These are phyloP conservation scores for Amphilophus citrinellus DNA, from an alignment of 2,113 vertebrate genomes.

Conservation along the genomic window DNA sequence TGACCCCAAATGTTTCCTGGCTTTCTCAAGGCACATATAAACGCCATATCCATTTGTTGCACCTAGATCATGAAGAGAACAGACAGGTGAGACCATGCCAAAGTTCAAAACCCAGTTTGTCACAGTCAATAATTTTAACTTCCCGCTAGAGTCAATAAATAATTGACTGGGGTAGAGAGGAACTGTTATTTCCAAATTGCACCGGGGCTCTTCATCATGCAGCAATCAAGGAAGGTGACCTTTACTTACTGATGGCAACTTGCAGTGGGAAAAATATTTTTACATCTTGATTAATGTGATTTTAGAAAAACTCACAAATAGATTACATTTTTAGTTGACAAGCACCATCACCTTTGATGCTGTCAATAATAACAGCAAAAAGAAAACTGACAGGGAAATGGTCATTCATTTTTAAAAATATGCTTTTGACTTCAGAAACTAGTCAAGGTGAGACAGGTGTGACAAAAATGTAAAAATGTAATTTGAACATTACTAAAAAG, in stretches of 20 bases:
- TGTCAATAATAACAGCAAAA: background rate
- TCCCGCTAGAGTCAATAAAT: constrained; percentile 4
- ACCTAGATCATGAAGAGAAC: background rate
- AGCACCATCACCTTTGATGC: background rate
- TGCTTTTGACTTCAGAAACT: background rate
- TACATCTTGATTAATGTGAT: background rate
- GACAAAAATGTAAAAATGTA: background rate
- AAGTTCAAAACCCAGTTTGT: constrained; percentile 31
- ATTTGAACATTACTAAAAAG: background rate
- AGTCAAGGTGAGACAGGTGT: background rate
- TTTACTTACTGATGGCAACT: constrained; percentile 5
- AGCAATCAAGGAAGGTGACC: constrained; percentile 6
- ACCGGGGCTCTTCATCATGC: background rate
- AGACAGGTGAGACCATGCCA: constrained; percentile 19
- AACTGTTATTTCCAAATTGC: background rate
- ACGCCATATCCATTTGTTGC: background rate
- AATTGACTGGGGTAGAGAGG: background rate
- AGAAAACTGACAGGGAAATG: background rate
- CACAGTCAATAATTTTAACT: constrained; percentile 18
- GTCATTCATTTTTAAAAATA: background rate
- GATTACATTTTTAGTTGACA: background rate
- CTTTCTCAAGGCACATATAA: background rate
- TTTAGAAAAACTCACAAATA: background rate
- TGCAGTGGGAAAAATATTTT: background rate
- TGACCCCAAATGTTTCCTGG: background rate